Percentiles rank a stretch among this genome's conserved stretches.
phyloP scores from a whole-genome alignment of 1,140 invertebrate genomes.

The Eumeta japonica region DNA sequence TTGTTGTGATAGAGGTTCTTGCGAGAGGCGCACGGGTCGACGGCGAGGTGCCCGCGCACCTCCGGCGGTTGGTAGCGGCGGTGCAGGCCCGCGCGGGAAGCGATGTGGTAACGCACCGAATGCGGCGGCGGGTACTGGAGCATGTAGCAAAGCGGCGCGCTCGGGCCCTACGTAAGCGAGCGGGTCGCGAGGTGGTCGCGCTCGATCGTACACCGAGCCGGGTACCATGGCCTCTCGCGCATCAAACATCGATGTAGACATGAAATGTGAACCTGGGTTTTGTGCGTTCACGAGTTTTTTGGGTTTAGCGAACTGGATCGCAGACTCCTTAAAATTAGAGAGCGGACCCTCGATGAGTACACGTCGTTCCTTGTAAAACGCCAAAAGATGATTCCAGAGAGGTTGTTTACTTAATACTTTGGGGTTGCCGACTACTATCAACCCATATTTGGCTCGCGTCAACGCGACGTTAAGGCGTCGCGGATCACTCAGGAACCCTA shows the following conservation, averaged over 20 bases:
- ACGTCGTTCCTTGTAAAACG: slow-evolving; percentile 97
- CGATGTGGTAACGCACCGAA: slow-evolving; percentile 55
- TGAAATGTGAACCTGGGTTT: slow-evolving; percentile 95
- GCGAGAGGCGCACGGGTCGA: slow-evolving; percentile 43
- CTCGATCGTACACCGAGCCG: slow-evolving; percentile 62
- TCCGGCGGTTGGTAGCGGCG: slow-evolving; percentile 10
- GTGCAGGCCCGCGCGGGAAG: slow-evolving; percentile 21
- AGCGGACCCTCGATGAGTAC: slow-evolving; percentile 97
- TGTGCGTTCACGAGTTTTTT: slow-evolving; percentile 91
- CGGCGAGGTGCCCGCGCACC: slow-evolving; percentile 12
- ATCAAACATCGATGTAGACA: slow-evolving; percentile 94
- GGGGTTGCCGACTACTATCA: slow-evolving; percentile 98
- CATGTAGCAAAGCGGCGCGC: slow-evolving; percentile 72
- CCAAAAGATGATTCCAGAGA: slow-evolving; percentile 96
- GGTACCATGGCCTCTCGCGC: slow-evolving; percentile 88
- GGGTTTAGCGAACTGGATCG: slow-evolving; percentile 96
- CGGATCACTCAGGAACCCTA: slow-evolving; percentile 97
- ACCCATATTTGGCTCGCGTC: slow-evolving; percentile 95
- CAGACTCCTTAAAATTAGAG: slow-evolving; percentile 94
- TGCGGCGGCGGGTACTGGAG: slow-evolving; percentile 80
- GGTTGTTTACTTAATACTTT: slow-evolving; percentile 98
- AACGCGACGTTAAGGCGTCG: slow-evolving; percentile 96
- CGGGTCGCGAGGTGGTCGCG: slow-evolving; percentile 69
- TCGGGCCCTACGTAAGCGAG: slow-evolving; percentile 90
- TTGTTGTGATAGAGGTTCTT: slow-evolving; percentile 66